Evolutionary conservation across 1,140 invertebrate species (phyloP), one percentile per base, ranked within the genome.

Genomic region (Alviniconcha marisindica): DNA sequence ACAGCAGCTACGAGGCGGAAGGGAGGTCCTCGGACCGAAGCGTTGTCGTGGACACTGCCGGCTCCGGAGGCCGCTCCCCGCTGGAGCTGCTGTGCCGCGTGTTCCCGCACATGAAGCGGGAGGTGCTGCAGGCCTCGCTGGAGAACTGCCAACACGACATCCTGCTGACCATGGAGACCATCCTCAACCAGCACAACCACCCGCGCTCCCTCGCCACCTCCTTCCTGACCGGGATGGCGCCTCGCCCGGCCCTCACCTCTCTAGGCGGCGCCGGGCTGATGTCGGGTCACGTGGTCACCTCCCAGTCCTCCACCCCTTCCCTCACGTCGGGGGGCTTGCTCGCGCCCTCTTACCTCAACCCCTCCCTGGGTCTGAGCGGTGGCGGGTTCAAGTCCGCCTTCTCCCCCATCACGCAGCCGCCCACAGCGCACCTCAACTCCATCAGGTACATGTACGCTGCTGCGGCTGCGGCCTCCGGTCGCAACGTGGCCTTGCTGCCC

Each of bases 141-240:
- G 94, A 95, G 79, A 93, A 95, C 82, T 95, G 93, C 93, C 95
- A 93, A 94, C 97, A 97, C 0, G 97, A 98, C 90, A 96, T 98
- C 0, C 95, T 98, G 0, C 96, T 97, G 87, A 97, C 97, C 0
- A 98, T 98, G 95, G 97, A 98, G 90, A 95, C 96, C 51, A 84
- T 92, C 4, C 86, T 91, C 73, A 89, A 87, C 80, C 89, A 87
- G 66, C 88, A 91, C 7, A 33, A 1, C 7, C 42, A 48, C 28
- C 24, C 42, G 24, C 42, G 31, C 38, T 54, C 42, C 7, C 14
- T 51, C 21, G 66, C 38, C 38, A 38, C 21, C 54, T 77, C 83
- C 18, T 76, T 81, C 28, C 80, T 74, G 14, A 18, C 77, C 77
- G 28, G 77, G 56, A 33, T 28, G 42, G 42, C 36, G 66, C 74